Percentiles rank a stretch among this genome's conserved stretches.
Conservation (phyloP, 2,888 invertebrate species). For the Synanthedon vespiformis region DNA sequence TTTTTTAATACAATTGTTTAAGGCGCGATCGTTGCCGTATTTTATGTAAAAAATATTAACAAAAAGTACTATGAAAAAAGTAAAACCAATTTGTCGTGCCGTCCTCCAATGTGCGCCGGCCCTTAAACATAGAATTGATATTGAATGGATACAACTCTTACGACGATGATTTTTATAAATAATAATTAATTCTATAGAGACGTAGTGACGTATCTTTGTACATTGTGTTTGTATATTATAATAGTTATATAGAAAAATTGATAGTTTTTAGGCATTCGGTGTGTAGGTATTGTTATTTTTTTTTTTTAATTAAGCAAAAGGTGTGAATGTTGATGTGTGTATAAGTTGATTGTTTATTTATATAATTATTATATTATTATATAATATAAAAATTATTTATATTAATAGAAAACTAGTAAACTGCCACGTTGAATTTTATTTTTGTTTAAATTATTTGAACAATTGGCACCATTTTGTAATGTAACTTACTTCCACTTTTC, state of each 20-base stretch:
- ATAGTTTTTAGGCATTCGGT: conserved; percentile 36
- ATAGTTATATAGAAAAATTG: conserved; percentile 45
- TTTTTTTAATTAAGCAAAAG: conserved; percentile 28
- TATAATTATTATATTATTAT: conserved; percentile 16
- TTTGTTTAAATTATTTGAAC: too few relatives aligned
- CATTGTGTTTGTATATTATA: conserved; percentile 65
- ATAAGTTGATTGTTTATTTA: conserved; percentile 16
- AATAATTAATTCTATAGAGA: not conserved
- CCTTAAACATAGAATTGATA: too few relatives aligned
- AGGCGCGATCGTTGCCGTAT: too few relatives aligned
- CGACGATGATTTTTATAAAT: too few relatives aligned
- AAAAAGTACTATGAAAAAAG: too few relatives aligned
- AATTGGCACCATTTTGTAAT: too few relatives aligned
- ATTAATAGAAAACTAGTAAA: conserved; percentile 6
- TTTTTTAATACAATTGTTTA: too few relatives aligned
- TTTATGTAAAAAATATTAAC: too few relatives aligned
- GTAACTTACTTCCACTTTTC: too few relatives aligned
- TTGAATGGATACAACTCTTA: too few relatives aligned
- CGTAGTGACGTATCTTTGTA: conserved; percentile 37
- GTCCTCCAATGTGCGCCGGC: too few relatives aligned
- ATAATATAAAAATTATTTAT: not conserved
- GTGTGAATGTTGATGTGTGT: conserved; percentile 29
- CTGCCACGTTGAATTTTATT: conserved; percentile 8
- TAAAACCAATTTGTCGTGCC: too few relatives aligned
- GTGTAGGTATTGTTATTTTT: conserved; percentile 41